These are phyloP conservation scores for Brachionus manjavacas DNA, from an alignment of 1,140 invertebrate species.

Conservation along the genomic window DNA sequence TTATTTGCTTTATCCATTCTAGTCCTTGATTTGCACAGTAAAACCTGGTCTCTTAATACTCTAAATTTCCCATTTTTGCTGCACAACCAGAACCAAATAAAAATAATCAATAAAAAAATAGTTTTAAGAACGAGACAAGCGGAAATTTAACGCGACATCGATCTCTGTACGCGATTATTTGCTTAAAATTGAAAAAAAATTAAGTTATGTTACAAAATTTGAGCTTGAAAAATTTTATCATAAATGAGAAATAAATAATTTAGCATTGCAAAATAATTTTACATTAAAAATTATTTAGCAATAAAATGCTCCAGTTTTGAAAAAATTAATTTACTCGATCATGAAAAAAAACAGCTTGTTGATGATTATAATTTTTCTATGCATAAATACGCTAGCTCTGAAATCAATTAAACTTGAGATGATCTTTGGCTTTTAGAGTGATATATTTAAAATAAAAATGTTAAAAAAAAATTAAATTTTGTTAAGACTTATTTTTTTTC, in stretches of 20 bases:
- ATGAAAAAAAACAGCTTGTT: neutral
- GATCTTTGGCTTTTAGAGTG: neutral
- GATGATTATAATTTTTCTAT: neutral
- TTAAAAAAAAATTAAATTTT: too few species aligned
- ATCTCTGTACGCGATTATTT: neutral
- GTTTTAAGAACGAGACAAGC: neutral
- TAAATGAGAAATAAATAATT: too few species aligned
- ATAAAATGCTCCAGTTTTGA: neutral
- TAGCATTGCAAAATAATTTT: neutral
- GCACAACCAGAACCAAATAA: neutral
- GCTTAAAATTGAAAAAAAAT: neutral
- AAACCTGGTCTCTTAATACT: neutral
- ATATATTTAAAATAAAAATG: too few species aligned
- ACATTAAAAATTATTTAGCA: neutral
- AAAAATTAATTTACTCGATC: neutral
- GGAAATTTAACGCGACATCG: neutral
- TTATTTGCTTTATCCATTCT: neutral
- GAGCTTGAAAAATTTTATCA: too few species aligned
- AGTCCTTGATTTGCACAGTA: neutral
- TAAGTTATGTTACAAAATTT: too few species aligned
- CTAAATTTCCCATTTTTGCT: neutral
- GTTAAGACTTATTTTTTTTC: too few species aligned
- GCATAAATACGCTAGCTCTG: neutral
- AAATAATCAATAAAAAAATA: neutral
- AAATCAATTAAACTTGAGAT: neutral